These are phyloP conservation scores for Rhodophaea formosa DNA, from an alignment of 2,888 invertebrate species.

Conservation along the genomic window DNA sequence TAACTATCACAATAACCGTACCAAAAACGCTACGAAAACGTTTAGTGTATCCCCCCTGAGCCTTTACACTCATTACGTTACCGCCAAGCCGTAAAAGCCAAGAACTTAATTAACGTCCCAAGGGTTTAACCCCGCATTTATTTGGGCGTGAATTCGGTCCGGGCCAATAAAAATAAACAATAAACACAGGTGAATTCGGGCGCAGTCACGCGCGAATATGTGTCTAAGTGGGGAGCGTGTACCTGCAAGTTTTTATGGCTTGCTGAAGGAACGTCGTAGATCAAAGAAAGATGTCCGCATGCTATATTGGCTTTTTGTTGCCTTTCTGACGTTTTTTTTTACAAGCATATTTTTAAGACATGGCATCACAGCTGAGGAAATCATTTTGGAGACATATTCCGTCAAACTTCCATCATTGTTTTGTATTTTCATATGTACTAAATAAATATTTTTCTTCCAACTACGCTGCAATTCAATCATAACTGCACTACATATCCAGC, in stretches of 20 bases:
- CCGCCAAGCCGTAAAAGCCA: conserved; percentile 64
- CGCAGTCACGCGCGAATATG: conserved; percentile 28
- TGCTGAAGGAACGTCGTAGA: neutral
- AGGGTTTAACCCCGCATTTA: conserved; percentile 60
- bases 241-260: conserved; percentile 17
- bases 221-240: conserved; percentile 16
- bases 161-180: conserved; percentile 70
- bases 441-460: no score
- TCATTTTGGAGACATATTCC: no score
- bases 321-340: no score
- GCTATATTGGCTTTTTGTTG: neutral
- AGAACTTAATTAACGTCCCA: conserved; percentile 72
- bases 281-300: neutral
- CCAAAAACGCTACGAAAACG: conserved; percentile 22
- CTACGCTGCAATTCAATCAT: no score
- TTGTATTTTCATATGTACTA: no score
- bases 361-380: no score
- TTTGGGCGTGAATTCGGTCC: conserved; percentile 68
- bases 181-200: conserved; percentile 45
- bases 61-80: conserved; percentile 54
- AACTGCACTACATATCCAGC: no score
- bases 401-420: no score
- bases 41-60: conserved; percentile 22
- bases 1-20: neutral
- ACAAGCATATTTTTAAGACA: no score